Base-by-base conservation (phyloP, 2,113 vertebrate genomes). In the Nestor notabilis region DNA sequence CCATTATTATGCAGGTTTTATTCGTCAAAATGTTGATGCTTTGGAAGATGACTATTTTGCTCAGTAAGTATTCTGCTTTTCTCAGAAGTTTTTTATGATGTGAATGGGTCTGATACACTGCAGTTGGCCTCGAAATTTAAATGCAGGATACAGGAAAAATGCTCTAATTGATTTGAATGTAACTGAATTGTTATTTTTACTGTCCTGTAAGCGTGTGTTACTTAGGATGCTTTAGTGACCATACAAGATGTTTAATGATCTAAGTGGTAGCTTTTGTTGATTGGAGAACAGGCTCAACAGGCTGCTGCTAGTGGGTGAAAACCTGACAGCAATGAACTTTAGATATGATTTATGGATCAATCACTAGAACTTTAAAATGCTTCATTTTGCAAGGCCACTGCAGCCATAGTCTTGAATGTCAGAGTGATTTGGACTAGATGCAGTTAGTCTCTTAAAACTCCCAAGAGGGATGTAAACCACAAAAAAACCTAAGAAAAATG, bases 1-100 rank as follows among this genome's bases (percentile, higher is more conserved):
- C 96, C 95, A 96, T 92, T 95, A 93, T 89, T 98, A 98, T 95
- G 97, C 97, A 96, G 87, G 79, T 93, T 96, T 98, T 65, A 95
- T 98, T 96, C 96, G 14, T 91, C 86, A 97, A 94, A 97, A 97
- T 86, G 8, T 93, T 53, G 53, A 94, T 75, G 90, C 91, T 83
- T 92, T 98, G 74, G 74, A 97, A 85, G 96, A 95, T 92, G 93
- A 98, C 49, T 94, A 95, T 85, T 97, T 98, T 94, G 86, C 90
- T 87, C 66, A 96, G 98, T 99, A 98, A 98, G 98, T 98, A 93
- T 86, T 74, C 74, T 68, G 16, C 21, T 79, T 58, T 89, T 49
- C 28, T 71, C 28, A 76, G 14, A 69, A 33, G 5, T 28, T 44
- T 88, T 35, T 63, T 69, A 60, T 96, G 39, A 15, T 72, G 41